Base-by-base conservation (phyloP, 2,888 invertebrate genomes). In the Lampropteryx suffumata region DNA sequence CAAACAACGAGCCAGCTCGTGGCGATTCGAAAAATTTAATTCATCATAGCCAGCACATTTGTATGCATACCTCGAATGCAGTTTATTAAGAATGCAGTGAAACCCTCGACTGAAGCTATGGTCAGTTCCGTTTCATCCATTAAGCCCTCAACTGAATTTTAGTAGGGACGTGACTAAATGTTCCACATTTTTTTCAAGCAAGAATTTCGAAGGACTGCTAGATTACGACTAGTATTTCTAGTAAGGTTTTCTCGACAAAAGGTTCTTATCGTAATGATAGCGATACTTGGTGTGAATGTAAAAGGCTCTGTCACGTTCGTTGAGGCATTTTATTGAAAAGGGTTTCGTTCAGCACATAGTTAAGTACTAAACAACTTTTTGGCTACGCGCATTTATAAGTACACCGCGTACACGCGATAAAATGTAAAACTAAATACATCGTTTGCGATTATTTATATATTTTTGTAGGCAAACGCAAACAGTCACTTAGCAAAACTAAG, bases 31-130 rank as follows among this genome's bases (percentile, higher is more conserved):
- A 82, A 82, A 83, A 82, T 81, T 79, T 81, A 81, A 83, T 84
- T 82, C 79, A n/a, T n/a, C n/a, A 77, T 60, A 59, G 65, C 63
- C 67, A 72, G 81, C 82, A 10, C 40, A 53, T 61, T 85, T 79
- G 77, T 85, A 85, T 85, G 84, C 84, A 85, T 82, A 74, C 81
- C 84, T 64, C 72, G 72, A 57, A 72, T 79, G 82, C 77, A 81
- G 68, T 82, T 72, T 79, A 82, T 82, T 81, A 82, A 74, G 77
- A 81, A 83, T 84, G 82, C 84, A 82, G 73, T 71, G 65, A 73
- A 65, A 57, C 62, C 69, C 74, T 72, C 68, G 67, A 50, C 61
- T 33, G 47, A 52, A 64, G 61, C 69, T 65, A 76, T 66, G 76
- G 74, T 69, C 74, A 78, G 74, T 73, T 71, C 70, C 63, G 73